Evolutionary conservation across 2,888 invertebrate species (phyloP).

Genomic region (Thalpophila matura): DNA sequence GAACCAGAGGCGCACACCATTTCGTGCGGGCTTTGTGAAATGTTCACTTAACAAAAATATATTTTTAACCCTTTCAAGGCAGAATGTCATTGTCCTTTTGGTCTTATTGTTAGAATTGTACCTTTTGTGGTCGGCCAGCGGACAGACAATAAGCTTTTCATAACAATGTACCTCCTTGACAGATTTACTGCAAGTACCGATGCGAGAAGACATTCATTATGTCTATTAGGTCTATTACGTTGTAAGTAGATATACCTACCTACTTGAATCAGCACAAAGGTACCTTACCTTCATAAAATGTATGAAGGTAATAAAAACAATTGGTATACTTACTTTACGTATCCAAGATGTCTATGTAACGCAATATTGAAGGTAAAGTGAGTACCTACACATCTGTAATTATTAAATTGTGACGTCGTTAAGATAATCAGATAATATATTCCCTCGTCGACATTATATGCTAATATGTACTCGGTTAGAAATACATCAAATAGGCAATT

Average conservation of each 20-base stretch:
- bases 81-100: conserved; percentile 20
- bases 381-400: conserved; percentile 5
- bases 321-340: conserved; percentile 3
- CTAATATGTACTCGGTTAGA: conserved; percentile 23
- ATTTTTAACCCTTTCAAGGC: conserved; percentile 31
- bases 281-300: background rate
- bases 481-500: background rate
- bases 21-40: conserved; percentile 46
- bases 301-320: background rate
- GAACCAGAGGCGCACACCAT: conserved; percentile 30
- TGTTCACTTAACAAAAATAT: conserved; percentile 41
- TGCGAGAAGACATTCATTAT: background rate
- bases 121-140: conserved; percentile 18
- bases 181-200: conserved; percentile 10
- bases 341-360: conserved; percentile 6
- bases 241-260: background rate
- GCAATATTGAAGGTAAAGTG: conserved; percentile 18
- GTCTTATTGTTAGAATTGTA: conserved; percentile 32
- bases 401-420: conserved; percentile 30
- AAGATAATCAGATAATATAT: conserved; percentile 60
- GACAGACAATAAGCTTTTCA: conserved; percentile 36
- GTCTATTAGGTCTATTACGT: background rate
- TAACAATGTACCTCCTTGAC: conserved; percentile 19
- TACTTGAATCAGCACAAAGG: background rate
- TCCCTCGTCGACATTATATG: conserved; percentile 32